Evolutionary conservation across 2,797 vertebrate species (phyloP), one percentile per base, ranked within the genome.

Genomic region (Galaxias olidus): DNA sequence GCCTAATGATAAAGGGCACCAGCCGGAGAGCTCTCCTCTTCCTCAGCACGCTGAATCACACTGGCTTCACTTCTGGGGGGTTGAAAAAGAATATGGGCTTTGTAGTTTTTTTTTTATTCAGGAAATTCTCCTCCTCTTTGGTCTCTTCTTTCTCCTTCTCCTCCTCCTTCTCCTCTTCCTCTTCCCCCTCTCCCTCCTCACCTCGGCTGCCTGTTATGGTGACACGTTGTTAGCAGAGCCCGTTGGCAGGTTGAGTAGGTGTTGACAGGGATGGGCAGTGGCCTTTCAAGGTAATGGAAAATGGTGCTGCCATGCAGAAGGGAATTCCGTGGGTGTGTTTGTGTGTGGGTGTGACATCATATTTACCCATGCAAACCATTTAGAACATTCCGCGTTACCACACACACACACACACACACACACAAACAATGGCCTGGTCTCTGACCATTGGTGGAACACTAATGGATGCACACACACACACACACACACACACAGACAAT

Each of bases 361-460:
- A 56, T 79, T 72, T 79, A 30, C 58, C 47, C 15, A 0, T 40
- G 42, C 70, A 51, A 55, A 56, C 74, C 71, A 62, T 67, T 63
- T 45, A 66, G 65, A 62, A 69, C 13, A 0, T 17, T 17, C 11
- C 59, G 59, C 60, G 43, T 11, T 6, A 50, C 46, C 50, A 5
- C 9, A 30, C 9, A 18, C 15, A 10, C 20, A 19, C 4, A 10
- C 2, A 46, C 12, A 14, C 59, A 20, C 4, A 9, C 1, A 47
- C 30, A 30, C 30, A 30, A 2, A 30, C 30, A 30, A 30, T 30
- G 6, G 30, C 54, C 63, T 66, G 54, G 43, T 60, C 30, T 57
- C 2, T 30, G 30, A 30, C 30, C 30, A 30, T n/a, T n/a, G n/a
- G n/a, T n/a, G n/a, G n/a, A n/a, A n/a, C n/a, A n/a, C n/a, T n/a